These are phyloP conservation scores for Astreopora myriophthalma DNA, from an alignment of 64 coral and sea anemone genomes.

Conservation along the genomic window DNA sequence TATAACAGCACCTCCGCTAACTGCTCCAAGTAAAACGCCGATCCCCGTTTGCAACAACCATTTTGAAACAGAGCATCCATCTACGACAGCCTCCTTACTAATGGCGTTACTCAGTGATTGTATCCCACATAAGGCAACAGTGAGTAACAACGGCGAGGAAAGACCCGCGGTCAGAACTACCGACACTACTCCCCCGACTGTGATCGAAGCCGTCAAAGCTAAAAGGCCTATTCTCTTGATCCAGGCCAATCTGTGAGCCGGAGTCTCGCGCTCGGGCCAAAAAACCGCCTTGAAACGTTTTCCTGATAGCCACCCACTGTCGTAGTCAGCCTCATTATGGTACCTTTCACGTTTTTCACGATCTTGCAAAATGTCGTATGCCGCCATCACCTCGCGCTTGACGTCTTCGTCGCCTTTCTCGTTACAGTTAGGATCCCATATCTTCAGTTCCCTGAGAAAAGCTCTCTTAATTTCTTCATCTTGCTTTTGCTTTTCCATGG, in stretches of 20 bases:
- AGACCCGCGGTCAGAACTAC: background rate
- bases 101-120: background rate
- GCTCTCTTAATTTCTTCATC: slow-evolving; percentile 37
- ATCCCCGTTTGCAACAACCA: background rate
- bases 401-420: slow-evolving; percentile 6
- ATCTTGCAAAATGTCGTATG: slow-evolving; percentile 35
- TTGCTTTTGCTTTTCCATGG: background rate
- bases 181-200: background rate
- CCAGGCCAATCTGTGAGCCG: slow-evolving; percentile 16
- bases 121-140: background rate
- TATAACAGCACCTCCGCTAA: slow-evolving; percentile 25
- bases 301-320: slow-evolving; percentile 39
- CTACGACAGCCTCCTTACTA: slow-evolving; percentile 22
- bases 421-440: background rate
- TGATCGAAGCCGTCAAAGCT: slow-evolving; percentile 1
- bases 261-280: slow-evolving; percentile 62
- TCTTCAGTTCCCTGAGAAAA: background rate
- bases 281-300: slow-evolving; percentile 55
- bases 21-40: slow-evolving; percentile 8
- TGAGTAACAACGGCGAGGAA: background rate
- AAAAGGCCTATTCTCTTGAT: slow-evolving; percentile 17
- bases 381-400: slow-evolving; percentile 47
- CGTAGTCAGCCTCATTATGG: slow-evolving; percentile 57
- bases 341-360: slow-evolving; percentile 58
- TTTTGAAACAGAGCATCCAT: slow-evolving; percentile 12